Base-by-base conservation (phyloP, 2,113 vertebrate species). In the Plotosus lineatus region DNA sequence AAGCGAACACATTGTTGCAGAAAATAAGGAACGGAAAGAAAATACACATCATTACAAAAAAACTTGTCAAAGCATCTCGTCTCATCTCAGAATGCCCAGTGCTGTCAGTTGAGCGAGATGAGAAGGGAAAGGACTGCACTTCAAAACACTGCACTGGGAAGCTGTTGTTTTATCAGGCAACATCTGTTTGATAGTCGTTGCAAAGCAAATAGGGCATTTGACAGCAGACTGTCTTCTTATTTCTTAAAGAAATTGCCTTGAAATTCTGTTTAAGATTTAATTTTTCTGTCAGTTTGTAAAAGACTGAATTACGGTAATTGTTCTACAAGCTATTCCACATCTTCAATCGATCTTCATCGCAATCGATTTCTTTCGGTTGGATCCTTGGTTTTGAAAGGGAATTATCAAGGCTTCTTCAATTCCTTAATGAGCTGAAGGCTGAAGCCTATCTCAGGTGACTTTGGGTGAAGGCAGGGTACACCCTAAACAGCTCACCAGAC, bases 231-330 rank as follows among this genome's bases (percentile, higher is more conserved):
- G 85, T 84, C 87, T 92, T 86, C 80, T 88, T 79, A 88, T 87
- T 87, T 92, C 85, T 91, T 90, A 86, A 90, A 88, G 84, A 88
- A 80, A 86, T 87, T 89, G 84, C 89, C 89, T 90, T 92, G 88
- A 92, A 90, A 92, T 91, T 88, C 85, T 81, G 75, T 91, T 93
- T 88, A 91, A 91, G 91, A 87, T 90, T 91, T 79, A 69, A 92
- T 91, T 86, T 80, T 92, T 89, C 88, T 90, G 90, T 90, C 85
- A 89, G 89, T 87, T 87, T 90, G 26, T 42, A 75, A 90, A 90
- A 86, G 83, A 84, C 86, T 74, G 84, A 77, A 83, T 81, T 85
- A 82, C n/a, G n/a, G n/a, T n/a, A n/a, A 87, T 88, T 88, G 86
- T 74, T 82, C 78, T 83, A 84, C 66, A 86, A 88, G 83, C 58